Conservation (phyloP, 1,140 invertebrate genomes). For the Macrobrachium rosenbergii region DNA sequence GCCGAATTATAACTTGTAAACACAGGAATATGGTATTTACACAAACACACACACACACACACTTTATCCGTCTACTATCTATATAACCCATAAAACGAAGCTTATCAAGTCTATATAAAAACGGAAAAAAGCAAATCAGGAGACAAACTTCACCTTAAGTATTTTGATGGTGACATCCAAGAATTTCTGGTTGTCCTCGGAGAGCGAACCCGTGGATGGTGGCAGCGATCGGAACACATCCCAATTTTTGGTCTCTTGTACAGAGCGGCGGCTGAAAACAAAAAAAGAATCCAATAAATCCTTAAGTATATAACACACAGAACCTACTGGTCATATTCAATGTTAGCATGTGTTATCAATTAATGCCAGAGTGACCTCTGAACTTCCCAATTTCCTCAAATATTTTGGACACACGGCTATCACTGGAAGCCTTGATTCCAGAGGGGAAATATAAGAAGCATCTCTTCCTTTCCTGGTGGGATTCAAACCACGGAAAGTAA, state of each 20-base stretch:
- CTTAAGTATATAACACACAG: background rate
- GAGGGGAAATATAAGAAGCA: no score
- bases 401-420: no score
- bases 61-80: no score
- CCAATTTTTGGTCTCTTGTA: conserved; percentile 93
- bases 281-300: background rate
- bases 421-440: no score
- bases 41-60: background rate
- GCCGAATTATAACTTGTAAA: no score
- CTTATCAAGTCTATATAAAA: background rate
- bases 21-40: background rate
- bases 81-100: background rate
- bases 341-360: background rate
- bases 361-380: no score
- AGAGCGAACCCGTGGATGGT: conserved; percentile 87
- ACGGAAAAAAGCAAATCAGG: background rate
- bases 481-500: no score
- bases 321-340: background rate
- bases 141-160: conserved; percentile 77
- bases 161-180: conserved; percentile 87
- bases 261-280: conserved; percentile 81
- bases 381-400: no score
- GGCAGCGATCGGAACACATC: conserved; percentile 93
- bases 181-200: conserved; percentile 88
- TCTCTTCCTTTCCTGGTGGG: no score